Conservation (phyloP, 1,140 invertebrate genomes). For the Stegodyphus mimosarum region DNA sequence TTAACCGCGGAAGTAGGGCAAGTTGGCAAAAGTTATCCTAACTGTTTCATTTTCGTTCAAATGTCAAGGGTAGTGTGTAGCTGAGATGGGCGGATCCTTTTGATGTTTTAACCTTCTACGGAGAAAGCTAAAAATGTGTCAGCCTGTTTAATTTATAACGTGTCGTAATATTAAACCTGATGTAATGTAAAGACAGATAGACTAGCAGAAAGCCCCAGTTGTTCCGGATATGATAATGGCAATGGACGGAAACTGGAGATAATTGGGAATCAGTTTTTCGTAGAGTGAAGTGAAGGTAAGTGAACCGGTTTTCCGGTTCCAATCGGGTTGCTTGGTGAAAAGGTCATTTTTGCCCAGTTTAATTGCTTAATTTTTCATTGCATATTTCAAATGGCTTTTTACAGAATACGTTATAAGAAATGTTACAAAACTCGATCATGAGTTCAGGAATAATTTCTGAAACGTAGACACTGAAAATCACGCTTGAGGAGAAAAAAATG, state of each 20-base stretch:
- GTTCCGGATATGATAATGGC: conserved; percentile 1
- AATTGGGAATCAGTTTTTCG: too few species aligned
- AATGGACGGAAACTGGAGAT: not conserved
- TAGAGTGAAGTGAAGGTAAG: too few species aligned
- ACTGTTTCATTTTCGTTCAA: conserved; percentile 24
- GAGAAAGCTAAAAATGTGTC: not conserved
- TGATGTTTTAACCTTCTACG: conserved; percentile 28
- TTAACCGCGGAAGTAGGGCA: conserved; percentile 24
- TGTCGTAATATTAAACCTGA: not conserved
- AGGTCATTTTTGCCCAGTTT: too few species aligned
- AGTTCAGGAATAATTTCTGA: too few species aligned
- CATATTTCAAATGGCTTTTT: too few species aligned
- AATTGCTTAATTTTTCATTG: too few species aligned
- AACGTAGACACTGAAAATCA: too few species aligned
- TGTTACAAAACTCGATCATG: too few species aligned
- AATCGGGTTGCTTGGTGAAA: too few species aligned
- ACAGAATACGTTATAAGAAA: too few species aligned
- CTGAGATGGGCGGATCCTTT: conserved; percentile 16
- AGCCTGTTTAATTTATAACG: not conserved
- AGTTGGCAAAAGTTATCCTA: not conserved
- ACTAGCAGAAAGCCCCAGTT: not conserved
- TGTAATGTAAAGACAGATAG: not conserved
- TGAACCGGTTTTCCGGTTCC: too few species aligned
- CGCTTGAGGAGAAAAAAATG: too few species aligned
- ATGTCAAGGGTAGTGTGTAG: conserved; percentile 25